Conservation (phyloP, 2,888 invertebrate genomes). For the Octodonta nipae region DNA sequence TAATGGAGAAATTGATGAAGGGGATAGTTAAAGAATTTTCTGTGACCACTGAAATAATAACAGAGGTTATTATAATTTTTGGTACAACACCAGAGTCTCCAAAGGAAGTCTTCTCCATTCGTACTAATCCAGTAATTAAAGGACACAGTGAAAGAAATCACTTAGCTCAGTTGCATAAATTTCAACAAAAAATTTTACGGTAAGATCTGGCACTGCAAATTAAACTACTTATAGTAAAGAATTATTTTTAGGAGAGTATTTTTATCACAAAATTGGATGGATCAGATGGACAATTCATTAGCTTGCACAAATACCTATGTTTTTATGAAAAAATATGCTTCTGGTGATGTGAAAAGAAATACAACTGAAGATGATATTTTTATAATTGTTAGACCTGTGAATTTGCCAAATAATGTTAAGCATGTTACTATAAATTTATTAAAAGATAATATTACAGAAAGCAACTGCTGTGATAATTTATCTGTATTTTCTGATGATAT, state of each 20-base stretch:
- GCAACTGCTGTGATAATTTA: constrained; percentile 27
- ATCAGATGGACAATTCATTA: constrained; percentile 17
- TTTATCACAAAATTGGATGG: constrained; percentile 23
- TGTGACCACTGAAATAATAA: constrained; percentile 14
- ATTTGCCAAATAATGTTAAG: constrained; percentile 19
- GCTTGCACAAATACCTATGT: constrained; percentile 24
- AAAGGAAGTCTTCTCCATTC: constrained; percentile 25
- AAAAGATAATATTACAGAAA: constrained; percentile 14
- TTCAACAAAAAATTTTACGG: constrained; percentile 27
- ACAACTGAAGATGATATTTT: constrained; percentile 26
- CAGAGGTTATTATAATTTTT: constrained; percentile 26
- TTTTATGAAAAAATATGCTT: constrained; percentile 16
- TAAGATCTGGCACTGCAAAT: constrained; percentile 12
- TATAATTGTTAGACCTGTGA: constrained; percentile 27
- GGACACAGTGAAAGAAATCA: constrained; percentile 27
- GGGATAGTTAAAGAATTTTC: constrained; percentile 23
- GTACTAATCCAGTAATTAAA: constrained; percentile 17
- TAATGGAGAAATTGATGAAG: constrained; percentile 23
- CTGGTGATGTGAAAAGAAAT: not conserved
- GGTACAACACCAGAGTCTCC: constrained; percentile 25
- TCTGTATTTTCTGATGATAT: constrained; percentile 22
- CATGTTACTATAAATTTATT: constrained; percentile 23
- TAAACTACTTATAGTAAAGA: constrained; percentile 2
- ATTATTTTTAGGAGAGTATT: constrained; percentile 21
- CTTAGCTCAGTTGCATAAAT: constrained; percentile 18